Evolutionary conservation across 1,140 invertebrate genomes (phyloP).

Genomic region (Leptinotarsa defecta): DNA sequence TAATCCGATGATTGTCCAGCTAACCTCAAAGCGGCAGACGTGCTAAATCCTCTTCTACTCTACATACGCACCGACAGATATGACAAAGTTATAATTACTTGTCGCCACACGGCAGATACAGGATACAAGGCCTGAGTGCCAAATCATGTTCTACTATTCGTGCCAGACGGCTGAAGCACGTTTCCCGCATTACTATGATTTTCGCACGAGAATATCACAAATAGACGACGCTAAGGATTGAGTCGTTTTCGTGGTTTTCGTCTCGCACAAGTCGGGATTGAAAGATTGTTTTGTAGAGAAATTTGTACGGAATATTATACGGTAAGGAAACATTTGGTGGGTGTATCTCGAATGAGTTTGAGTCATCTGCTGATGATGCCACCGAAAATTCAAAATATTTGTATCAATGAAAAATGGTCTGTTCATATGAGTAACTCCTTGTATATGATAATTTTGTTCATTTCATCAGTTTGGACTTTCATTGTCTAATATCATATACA

Average conservation of each 20-base stretch:
- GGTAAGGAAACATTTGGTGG: too few relatives aligned
- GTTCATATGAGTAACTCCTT: too few relatives aligned
- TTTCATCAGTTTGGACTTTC: too few relatives aligned
- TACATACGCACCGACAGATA: neutral
- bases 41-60: neutral
- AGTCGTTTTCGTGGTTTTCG: neutral
- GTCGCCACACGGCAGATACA: neutral
- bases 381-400: too few relatives aligned
- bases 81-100: conserved; percentile 5
- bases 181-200: neutral
- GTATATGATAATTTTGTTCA: too few relatives aligned
- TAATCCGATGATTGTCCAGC: neutral
- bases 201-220: neutral
- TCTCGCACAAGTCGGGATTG: neutral
- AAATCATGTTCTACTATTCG: neutral
- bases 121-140: neutral
- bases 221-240: neutral
- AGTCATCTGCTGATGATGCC: too few relatives aligned
- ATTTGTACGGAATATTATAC: too few relatives aligned
- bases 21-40: neutral
- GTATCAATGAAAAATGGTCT: too few relatives aligned
- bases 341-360: too few relatives aligned
- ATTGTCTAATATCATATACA: too few relatives aligned
- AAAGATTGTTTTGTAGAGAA: too few relatives aligned
- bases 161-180: neutral